Conservation (phyloP, 2,888 invertebrate genomes). For the Bhutanitis thaidina region DNA sequence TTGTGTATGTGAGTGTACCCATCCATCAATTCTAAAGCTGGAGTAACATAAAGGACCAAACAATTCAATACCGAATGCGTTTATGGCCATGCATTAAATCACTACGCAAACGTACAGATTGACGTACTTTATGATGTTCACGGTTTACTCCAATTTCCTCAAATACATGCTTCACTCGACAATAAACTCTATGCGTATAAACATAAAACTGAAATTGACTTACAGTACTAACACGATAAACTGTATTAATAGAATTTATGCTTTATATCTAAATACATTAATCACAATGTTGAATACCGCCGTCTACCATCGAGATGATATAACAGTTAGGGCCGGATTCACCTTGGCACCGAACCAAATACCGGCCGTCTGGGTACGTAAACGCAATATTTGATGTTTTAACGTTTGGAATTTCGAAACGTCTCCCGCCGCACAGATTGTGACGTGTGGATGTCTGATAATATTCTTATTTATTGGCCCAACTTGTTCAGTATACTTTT, state of each 20-base stretch:
- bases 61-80: neutral
- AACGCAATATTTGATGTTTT: conserved; percentile 2
- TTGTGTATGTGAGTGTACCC: too few relatives aligned
- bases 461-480: too few relatives aligned
- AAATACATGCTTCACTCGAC: conserved; percentile 6
- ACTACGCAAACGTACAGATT: neutral
- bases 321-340: conserved; percentile 24
- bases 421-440: too few relatives aligned
- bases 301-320: conserved; percentile 18
- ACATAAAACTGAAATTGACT: neutral
- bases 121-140: conserved; percentile 21
- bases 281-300: conserved; percentile 22
- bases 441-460: too few relatives aligned
- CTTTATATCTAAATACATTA: conserved; percentile 17
- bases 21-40: too few relatives aligned
- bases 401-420: conserved; percentile 1
- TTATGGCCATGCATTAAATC: neutral
- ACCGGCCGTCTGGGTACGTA: conserved; percentile 18
- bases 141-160: conserved; percentile 30
- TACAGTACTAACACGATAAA: neutral
- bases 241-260: neutral
- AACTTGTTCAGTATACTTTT: neutral
- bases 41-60: neutral
- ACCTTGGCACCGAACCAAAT: conserved; percentile 32
- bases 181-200: neutral